phyloP scores from a whole-genome alignment of 2,797 vertebrate species.

The Botia kubotai region DNA sequence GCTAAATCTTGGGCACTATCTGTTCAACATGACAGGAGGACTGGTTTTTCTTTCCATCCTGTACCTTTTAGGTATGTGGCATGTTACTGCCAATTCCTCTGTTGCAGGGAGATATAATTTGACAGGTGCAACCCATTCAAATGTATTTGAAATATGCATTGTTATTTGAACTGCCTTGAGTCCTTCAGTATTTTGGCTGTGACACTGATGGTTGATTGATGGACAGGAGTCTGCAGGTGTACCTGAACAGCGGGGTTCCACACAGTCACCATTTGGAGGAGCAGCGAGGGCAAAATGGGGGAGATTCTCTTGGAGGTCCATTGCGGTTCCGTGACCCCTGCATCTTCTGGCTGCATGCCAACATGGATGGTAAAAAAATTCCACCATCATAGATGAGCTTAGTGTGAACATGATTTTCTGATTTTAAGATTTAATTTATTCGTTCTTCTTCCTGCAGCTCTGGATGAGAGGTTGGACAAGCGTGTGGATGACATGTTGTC shows the following conservation, averaged over 20 bases:
- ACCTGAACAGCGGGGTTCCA: constrained; percentile 86
- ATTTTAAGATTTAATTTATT: neutral
- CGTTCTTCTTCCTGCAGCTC: constrained; percentile 70
- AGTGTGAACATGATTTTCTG: neutral
- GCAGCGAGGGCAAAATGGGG: constrained; percentile 88
- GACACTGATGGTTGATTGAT: constrained; percentile 11
- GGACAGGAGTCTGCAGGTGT: constrained; percentile 92
- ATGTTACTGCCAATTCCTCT: neutral
- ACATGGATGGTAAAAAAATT: constrained; percentile 81
- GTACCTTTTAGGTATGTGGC: constrained; percentile 11
- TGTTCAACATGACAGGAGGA: neutral
- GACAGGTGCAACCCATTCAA: neutral
- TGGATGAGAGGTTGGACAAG: constrained; percentile 84
- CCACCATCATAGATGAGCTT: neutral
- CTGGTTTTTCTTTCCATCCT: neutral
- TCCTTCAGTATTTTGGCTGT: neutral
- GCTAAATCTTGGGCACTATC: neutral
- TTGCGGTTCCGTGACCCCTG: constrained; percentile 88
- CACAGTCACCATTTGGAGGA: constrained; percentile 87
- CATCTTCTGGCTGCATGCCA: constrained; percentile 91
- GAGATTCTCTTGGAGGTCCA: constrained; percentile 87
- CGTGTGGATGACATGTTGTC: constrained; percentile 92
- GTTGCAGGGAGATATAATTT: neutral
- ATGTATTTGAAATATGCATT: constrained; percentile 1
- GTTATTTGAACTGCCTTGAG: neutral